A percentile compares a stretch with the other conserved stretches of the same genome.
These are phyloP conservation scores for Monopterus albus DNA, from an alignment of 2,113 vertebrate species.

Conservation along the genomic window DNA sequence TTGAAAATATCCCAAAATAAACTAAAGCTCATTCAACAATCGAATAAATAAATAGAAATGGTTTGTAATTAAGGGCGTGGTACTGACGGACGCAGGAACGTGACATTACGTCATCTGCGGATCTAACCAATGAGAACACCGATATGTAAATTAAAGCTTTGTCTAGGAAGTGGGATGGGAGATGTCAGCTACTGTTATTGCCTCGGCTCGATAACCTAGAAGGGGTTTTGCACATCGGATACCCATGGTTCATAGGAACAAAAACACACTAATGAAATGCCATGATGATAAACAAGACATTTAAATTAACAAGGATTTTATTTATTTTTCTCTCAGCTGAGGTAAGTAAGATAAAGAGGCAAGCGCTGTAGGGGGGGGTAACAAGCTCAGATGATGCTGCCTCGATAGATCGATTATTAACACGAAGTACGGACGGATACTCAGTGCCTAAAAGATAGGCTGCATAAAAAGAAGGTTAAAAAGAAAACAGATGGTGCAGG, in stretches of 20 bases:
- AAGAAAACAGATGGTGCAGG: too few relatives aligned
- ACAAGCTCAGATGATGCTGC: slow-evolving; percentile 12
- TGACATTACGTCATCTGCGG: neutral
- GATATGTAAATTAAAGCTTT: slow-evolving; percentile 30
- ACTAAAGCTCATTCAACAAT: too few relatives aligned
- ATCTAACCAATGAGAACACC: slow-evolving; percentile 51
- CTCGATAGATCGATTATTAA: slow-evolving; percentile 6
- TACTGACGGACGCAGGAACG: fast-evolving
- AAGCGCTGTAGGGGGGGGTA: slow-evolving; percentile 1
- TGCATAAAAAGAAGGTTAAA: neutral
- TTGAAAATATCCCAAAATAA: too few relatives aligned
- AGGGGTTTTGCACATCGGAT: neutral
- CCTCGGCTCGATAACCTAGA: neutral
- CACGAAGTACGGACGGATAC: too few relatives aligned
- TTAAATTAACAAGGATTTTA: slow-evolving; percentile 17
- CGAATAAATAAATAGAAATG: too few relatives aligned
- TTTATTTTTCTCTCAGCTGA: neutral
- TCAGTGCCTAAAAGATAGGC: fast-evolving
- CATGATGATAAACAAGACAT: neutral
- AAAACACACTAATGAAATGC: slow-evolving; percentile 26
- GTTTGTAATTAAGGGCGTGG: slow-evolving; percentile 13
- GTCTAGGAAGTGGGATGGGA: slow-evolving; percentile 62
- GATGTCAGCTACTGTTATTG: slow-evolving; percentile 16
- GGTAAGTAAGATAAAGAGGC: slow-evolving; percentile 47
- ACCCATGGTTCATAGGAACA: slow-evolving; percentile 11